Base-by-base conservation (phyloP, 2,113 vertebrate species). In the Phrynosoma blainvillii region DNA sequence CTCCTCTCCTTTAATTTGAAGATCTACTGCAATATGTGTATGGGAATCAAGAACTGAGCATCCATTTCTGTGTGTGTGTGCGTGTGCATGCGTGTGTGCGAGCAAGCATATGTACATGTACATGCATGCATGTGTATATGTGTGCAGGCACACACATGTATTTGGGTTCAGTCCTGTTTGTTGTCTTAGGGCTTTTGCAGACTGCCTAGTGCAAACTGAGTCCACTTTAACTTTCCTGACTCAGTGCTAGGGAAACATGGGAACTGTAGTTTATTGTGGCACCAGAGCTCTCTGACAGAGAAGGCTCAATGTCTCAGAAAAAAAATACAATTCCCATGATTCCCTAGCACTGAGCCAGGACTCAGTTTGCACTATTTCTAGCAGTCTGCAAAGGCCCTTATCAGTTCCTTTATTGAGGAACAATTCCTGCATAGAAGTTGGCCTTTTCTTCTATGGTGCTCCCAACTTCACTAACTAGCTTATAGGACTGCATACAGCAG, bases 1-100 rank as follows among this genome's bases (percentile, higher is more conserved):
- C 23, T 16, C 13, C 71, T 23, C 93, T 78, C 82, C 74, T 88
- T 76, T 82, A 92, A 90, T 75, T 78, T 90, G 82, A 94, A 79
- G 73, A 84, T 82, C 36, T 16, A 62, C 18, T 88, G 83, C 47
- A 74, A 62, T 80, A 65, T 74, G 25, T 74, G 93, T 85, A 85
- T 89, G 32, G 87, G 76, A 84, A 59, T 59, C 9, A 36, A 30
- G 82, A 91, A 89, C 16, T 3, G 0, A 21, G 25, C 13, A 27
- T 88, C 77, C 68, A 87, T 40, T 89, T 82, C 1, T 65, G 62
- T 91, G 21, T 23, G 66, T 70, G 66, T 68, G 25, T 25, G 10
- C 25, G 10, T 65, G 62, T 65, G 62, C 20, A n/a, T n/a, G 59
- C 16, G 3, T 62, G 59, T 2, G 59, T 62, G 59, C 16, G 36